Evolutionary conservation across 2,113 vertebrate genomes (phyloP).

Genomic region (Melanerpes formicivorus): DNA sequence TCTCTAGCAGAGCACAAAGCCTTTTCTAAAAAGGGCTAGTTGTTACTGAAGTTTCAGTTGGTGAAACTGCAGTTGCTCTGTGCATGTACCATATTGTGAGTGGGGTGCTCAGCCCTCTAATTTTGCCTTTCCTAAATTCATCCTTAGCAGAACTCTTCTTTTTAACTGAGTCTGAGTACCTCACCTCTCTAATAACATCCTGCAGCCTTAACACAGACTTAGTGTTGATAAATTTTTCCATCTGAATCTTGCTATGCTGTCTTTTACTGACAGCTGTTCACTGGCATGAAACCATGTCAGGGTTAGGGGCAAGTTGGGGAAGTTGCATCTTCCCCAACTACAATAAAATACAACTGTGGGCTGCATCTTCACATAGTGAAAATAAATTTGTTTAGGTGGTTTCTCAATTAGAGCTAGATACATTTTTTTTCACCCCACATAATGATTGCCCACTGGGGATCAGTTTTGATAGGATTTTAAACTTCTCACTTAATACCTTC

Average conservation of each 20-base stretch:
- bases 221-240: neutral
- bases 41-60: neutral
- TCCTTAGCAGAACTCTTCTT: neutral
- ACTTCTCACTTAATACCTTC: too few species aligned
- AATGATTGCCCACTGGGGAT: too few species aligned
- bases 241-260: neutral
- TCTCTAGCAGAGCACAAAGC: neutral
- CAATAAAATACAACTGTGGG: too few species aligned
- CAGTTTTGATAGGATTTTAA: too few species aligned
- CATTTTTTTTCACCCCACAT: too few species aligned
- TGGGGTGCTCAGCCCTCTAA: neutral
- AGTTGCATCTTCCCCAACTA: too few species aligned
- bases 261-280: neutral
- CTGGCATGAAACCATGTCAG: neutral
- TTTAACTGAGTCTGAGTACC: neutral
- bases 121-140: neutral
- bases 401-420: too few species aligned
- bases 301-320: neutral
- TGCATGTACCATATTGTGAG: accelerated
- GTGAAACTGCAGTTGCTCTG: neutral
- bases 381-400: neutral
- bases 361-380: neutral
- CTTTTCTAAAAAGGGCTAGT: neutral
- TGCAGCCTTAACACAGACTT: neutral
- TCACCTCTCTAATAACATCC: neutral